A percentile compares a stretch with the other conserved stretches of the same genome.
These are phyloP conservation scores for Dolichallabes microphthalmus DNA, from an alignment of 2,113 vertebrate genomes.

Conservation along the genomic window DNA sequence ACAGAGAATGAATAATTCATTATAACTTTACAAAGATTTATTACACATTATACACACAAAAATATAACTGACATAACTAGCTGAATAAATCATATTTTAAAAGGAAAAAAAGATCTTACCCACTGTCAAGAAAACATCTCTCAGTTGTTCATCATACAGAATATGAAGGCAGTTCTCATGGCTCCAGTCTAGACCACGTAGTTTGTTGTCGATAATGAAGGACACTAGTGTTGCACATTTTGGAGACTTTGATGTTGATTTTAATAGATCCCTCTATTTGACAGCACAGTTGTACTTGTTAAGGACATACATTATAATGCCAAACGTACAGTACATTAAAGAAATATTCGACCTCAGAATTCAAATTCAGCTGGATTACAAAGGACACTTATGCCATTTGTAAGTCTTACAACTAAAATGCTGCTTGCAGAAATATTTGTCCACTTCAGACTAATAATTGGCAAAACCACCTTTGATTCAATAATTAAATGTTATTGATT, in stretches of 20 bases:
- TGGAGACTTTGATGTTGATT: neutral
- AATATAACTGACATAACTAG: neutral
- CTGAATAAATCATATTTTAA: neutral
- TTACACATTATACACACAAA: neutral
- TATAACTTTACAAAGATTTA: neutral
- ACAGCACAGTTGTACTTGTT: neutral
- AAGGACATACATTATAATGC: neutral
- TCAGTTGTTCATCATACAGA: conserved; percentile 32
- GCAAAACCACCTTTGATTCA: too few species aligned
- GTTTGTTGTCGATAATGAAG: conserved; percentile 23
- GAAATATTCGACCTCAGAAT: neutral
- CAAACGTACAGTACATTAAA: neutral
- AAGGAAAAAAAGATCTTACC: neutral
- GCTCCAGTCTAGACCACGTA: neutral
- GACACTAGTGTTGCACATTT: neutral
- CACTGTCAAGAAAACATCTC: neutral
- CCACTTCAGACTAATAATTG: neutral
- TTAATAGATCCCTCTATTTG: neutral
- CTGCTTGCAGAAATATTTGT: neutral
- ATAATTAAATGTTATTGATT: too few species aligned
- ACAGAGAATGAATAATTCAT: too few species aligned
- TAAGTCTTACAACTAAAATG: neutral
- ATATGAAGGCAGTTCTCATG: neutral
- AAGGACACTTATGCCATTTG: neutral
- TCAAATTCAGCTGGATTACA: neutral